Evolutionary conservation across 2,113 vertebrate genomes (phyloP).

Genomic region (Oxygymnocypris stewartii): DNA sequence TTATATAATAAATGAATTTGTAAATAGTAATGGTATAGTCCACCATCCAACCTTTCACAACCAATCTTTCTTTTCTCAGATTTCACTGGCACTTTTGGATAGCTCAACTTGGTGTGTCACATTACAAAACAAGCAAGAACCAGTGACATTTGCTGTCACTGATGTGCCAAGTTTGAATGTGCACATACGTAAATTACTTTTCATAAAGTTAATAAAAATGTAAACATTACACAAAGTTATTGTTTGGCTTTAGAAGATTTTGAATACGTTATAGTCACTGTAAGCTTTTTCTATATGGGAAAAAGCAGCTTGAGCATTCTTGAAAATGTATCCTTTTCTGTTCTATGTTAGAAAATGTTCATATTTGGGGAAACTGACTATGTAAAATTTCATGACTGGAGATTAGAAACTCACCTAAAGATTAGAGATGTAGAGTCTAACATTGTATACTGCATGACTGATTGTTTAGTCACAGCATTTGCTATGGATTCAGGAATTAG

Average conservation of each 20-base stretch:
- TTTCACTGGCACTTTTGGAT: not conserved
- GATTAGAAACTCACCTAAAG: not conserved
- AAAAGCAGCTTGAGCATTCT: not conserved
- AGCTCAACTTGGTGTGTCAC: not conserved
- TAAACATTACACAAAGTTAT: not conserved
- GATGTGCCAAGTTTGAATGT: not conserved
- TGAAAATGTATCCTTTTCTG: not conserved
- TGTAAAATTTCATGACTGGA: not conserved
- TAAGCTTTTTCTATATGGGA: not conserved
- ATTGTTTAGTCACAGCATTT: constrained; percentile 9
- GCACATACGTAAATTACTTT: not conserved
- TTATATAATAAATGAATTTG: not conserved
- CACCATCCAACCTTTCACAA: not conserved
- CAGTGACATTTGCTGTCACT: not conserved
- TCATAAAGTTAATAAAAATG: not conserved
- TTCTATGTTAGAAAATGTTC: not conserved
- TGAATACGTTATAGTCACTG: not conserved
- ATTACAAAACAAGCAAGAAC: not conserved
- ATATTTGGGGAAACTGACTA: not conserved
- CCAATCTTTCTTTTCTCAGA: not conserved
- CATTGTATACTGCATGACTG: not conserved
- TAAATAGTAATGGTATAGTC: not conserved
- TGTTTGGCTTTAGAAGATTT: not conserved
- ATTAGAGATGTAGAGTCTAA: not conserved
- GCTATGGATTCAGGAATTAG: not conserved